Conservation (phyloP, 2,797 vertebrate species). For the Anas bernieri region DNA sequence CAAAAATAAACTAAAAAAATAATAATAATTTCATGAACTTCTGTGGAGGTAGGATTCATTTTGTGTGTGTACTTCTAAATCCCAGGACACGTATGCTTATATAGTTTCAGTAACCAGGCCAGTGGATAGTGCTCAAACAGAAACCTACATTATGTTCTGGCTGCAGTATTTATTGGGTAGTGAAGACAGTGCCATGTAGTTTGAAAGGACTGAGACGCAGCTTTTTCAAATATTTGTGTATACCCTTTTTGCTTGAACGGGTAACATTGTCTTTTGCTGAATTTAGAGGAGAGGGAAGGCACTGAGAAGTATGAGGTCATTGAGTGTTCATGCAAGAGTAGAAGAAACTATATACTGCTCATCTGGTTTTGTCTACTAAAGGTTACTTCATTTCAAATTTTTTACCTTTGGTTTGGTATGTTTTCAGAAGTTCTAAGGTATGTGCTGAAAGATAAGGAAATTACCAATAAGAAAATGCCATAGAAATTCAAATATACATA, state of each 20-base stretch:
- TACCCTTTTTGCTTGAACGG: neutral
- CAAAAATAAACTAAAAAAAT: neutral
- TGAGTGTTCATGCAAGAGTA: neutral
- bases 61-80: neutral
- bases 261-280: neutral
- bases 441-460: neutral
- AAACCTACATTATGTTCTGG: neutral
- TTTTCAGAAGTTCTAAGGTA: neutral
- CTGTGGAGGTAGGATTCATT: neutral
- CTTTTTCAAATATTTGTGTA: slow-evolving; percentile 8
- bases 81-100: neutral
- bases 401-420: neutral
- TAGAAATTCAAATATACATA: neutral
- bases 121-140: neutral
- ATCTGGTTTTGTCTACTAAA: neutral
- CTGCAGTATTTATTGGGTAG: neutral
- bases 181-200: neutral
- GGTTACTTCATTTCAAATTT: neutral
- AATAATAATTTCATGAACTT: neutral
- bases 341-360: neutral
- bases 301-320: neutral
- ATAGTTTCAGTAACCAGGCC: neutral
- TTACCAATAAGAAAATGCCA: neutral
- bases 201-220: neutral
- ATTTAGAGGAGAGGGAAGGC: neutral